Evolutionary conservation across 2,888 invertebrate genomes (phyloP).

Genomic region (Cosmia pyralina): DNA sequence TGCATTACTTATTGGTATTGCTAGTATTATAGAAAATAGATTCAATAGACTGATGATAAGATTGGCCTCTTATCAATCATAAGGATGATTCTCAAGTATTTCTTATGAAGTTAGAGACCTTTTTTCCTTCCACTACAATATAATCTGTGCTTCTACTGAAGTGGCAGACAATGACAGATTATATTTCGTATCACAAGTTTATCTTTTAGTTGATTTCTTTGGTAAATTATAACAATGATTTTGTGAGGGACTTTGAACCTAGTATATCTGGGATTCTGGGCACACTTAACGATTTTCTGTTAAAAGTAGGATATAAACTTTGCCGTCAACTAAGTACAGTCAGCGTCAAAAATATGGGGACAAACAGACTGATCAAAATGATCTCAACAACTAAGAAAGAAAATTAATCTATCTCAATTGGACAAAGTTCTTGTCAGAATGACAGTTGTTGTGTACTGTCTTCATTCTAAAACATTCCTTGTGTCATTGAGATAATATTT

Average conservation of each 20-base stretch:
- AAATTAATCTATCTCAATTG: too few relatives aligned
- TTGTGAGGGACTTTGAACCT: background rate
- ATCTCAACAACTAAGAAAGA: too few relatives aligned
- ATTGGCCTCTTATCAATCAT: slow-evolving; percentile 44
- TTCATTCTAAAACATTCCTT: too few relatives aligned
- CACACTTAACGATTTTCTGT: too few relatives aligned
- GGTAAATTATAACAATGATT: background rate
- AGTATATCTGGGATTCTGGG: too few relatives aligned
- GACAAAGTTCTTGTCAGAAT: too few relatives aligned
- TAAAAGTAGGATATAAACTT: too few relatives aligned
- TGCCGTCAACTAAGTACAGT: too few relatives aligned
- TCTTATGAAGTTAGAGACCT: slow-evolving; percentile 35
- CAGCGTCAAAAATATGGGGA: too few relatives aligned
- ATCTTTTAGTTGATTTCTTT: slow-evolving; percentile 13
- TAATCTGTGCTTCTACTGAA: slow-evolving; percentile 14
- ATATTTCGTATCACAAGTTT: slow-evolving; percentile 13
- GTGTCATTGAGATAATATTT: too few relatives aligned
- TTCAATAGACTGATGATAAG: slow-evolving; percentile 39
- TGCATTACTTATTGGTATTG: slow-evolving; percentile 11
- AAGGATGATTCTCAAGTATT: slow-evolving; percentile 39
- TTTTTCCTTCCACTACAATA: background rate
- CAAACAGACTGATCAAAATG: too few relatives aligned
- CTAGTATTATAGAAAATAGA: slow-evolving; percentile 12
- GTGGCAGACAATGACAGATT: slow-evolving; percentile 56
- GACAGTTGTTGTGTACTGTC: too few relatives aligned